These are phyloP conservation scores for Limnephilus auricula DNA, from an alignment of 2,888 invertebrate species.

Conservation along the genomic window DNA sequence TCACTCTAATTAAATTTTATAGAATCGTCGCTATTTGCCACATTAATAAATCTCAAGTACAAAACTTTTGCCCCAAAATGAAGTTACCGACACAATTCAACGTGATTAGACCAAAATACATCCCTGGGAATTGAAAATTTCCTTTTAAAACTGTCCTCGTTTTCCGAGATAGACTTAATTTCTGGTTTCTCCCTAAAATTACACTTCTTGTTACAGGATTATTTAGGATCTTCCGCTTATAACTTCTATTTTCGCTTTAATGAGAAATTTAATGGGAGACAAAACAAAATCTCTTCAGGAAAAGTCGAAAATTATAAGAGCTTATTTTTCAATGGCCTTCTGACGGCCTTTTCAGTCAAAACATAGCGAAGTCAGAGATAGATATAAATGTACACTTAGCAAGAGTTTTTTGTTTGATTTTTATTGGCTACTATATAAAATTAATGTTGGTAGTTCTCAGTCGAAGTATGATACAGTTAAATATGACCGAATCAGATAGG, in stretches of 20 bases:
- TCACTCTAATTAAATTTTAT: not conserved
- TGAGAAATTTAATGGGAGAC: not conserved
- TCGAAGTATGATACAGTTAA: too few species aligned
- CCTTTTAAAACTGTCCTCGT: constrained; percentile 2
- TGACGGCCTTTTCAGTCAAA: not conserved
- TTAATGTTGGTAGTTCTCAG: too few species aligned
- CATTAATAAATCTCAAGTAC: not conserved
- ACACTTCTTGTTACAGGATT: not conserved
- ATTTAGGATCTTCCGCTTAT: not conserved
- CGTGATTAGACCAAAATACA: not conserved
- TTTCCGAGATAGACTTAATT: not conserved
- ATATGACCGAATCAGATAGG: too few species aligned
- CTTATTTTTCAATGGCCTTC: not conserved
- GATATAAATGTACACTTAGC: not conserved
- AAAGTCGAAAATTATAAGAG: not conserved
- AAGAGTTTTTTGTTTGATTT: not conserved
- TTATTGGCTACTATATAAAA: too few species aligned
- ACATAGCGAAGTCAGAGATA: not conserved
- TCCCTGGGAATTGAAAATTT: not conserved
- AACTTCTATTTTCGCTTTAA: not conserved
- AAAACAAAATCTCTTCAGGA: not conserved
- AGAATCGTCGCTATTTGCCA: not conserved
- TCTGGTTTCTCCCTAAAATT: not conserved
- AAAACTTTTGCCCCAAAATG: not conserved
- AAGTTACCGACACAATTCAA: not conserved